Percentiles rank a stretch among this genome's conserved stretches.
Evolutionary conservation across 1,140 invertebrate species (phyloP).

Genomic region (Liolophura sinensis): DNA sequence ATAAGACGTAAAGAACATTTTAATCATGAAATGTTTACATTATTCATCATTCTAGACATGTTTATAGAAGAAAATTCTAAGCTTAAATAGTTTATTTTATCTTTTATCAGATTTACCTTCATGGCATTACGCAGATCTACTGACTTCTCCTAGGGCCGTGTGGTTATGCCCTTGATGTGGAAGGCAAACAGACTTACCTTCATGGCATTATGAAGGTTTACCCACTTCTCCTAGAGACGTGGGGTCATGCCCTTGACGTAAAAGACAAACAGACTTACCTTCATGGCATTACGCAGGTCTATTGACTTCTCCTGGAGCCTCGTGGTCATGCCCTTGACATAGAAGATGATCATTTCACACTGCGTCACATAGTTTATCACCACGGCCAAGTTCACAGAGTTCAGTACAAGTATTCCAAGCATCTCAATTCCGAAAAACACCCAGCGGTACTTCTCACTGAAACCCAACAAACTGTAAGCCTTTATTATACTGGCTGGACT

Average conservation of each 20-base stretch:
- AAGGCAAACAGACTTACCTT: constrained; percentile 57
- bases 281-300: constrained; percentile 56
- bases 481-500: not conserved
- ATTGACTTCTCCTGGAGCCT: constrained; percentile 56
- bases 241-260: constrained; percentile 51
- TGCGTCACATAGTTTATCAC: constrained; percentile 58
- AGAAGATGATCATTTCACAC: constrained; percentile 58
- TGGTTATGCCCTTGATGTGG: constrained; percentile 48
- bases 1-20: too few relatives aligned
- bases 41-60: too few relatives aligned
- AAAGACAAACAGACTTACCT: constrained; percentile 55
- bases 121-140: constrained; percentile 54
- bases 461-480: not conserved
- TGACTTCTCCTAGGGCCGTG: constrained; percentile 55
- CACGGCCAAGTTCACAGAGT: constrained; percentile 54
- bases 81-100: too few relatives aligned
- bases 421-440: constrained; percentile 45
- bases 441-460: constrained; percentile 34
- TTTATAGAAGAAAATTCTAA: constrained; percentile 57
- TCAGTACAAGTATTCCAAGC: constrained; percentile 45
- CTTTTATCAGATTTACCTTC: constrained; percentile 52
- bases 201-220: constrained; percentile 55
- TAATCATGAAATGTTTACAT: too few relatives aligned
- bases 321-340: constrained; percentile 48
- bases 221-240: constrained; percentile 55